phyloP scores from a whole-genome alignment of 2,113 vertebrate species.

The Alligator sinensis region DNA sequence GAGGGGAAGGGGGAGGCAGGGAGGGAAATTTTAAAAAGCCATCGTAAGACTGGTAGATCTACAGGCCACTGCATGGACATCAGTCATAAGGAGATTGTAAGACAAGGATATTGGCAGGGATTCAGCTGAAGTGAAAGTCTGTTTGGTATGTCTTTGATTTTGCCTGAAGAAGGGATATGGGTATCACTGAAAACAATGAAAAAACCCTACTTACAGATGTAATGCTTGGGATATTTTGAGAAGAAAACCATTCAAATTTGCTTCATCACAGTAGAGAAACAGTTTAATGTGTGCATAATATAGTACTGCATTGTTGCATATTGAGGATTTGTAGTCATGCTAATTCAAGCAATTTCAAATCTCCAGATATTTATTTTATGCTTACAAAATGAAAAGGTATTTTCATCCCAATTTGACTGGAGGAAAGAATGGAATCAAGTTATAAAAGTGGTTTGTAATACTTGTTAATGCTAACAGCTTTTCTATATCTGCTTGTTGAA shows the following conservation, averaged over 20 bases:
- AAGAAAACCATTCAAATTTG: background rate
- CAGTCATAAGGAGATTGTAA: background rate
- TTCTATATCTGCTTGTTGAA: constrained; percentile 45
- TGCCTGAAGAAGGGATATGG: background rate
- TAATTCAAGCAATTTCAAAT: background rate
- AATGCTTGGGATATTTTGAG: background rate
- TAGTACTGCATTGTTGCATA: background rate
- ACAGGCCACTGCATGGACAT: background rate
- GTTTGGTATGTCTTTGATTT: background rate
- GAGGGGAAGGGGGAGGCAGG: background rate
- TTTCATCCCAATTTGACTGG: constrained; percentile 51
- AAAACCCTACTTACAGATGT: background rate
- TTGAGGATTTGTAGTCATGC: constrained; percentile 6
- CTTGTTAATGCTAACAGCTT: constrained; percentile 38
- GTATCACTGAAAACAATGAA: fast-evolving
- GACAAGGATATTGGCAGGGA: background rate
- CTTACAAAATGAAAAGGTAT: constrained; percentile 49
- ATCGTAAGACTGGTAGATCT: background rate
- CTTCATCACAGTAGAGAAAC: background rate
- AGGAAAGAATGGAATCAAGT: constrained; percentile 30
- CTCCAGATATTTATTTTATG: constrained; percentile 30
- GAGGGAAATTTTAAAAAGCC: background rate
- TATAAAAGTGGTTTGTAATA: constrained; percentile 60
- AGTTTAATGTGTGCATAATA: background rate
- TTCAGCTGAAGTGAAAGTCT: background rate